Conservation (phyloP, 2,113 vertebrate species). For the Chaetodon auriga region DNA sequence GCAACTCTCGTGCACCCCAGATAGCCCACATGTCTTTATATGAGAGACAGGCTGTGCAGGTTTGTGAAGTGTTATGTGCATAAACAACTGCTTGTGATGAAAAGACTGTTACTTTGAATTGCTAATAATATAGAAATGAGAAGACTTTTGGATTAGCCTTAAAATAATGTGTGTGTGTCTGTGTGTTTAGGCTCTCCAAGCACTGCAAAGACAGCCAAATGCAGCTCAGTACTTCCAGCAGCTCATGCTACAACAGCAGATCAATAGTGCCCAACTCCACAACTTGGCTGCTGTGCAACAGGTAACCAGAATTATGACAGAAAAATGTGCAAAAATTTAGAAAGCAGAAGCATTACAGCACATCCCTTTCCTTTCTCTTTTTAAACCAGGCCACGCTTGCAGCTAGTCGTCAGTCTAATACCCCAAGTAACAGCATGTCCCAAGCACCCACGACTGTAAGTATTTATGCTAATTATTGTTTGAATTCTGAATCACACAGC, state of each 20-base stretch:
- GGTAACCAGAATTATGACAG: conserved; percentile 80
- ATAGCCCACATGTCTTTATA: conserved; percentile 98
- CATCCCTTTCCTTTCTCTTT: conserved; percentile 4
- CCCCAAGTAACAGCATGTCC: conserved; percentile 89
- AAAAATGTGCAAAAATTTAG: neutral
- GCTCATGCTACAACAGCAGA: conserved; percentile 98
- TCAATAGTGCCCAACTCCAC: conserved; percentile 95
- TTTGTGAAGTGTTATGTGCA: conserved; percentile 62
- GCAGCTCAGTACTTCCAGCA: conserved; percentile 99
- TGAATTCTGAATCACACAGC: neutral
- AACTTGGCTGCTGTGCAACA: conserved; percentile 98
- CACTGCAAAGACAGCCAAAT: conserved; percentile 96
- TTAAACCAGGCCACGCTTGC: conserved; percentile 92
- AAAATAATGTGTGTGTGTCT: neutral
- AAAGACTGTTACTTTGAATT: neutral
- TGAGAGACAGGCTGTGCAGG: conserved; percentile 96
- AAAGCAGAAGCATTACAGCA: neutral
- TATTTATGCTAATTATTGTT: conserved; percentile 78
- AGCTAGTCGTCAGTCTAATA: conserved; percentile 94
- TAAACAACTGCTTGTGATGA: neutral
- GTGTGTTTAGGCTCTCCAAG: conserved; percentile 90
- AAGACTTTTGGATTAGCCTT: neutral
- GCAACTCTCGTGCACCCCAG: conserved; percentile 91
- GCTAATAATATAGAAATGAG: neutral
- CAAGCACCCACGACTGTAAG: conserved; percentile 91